These are phyloP conservation scores for Achlya flavicornis DNA, from an alignment of 2,888 invertebrate species.

Conservation along the genomic window DNA sequence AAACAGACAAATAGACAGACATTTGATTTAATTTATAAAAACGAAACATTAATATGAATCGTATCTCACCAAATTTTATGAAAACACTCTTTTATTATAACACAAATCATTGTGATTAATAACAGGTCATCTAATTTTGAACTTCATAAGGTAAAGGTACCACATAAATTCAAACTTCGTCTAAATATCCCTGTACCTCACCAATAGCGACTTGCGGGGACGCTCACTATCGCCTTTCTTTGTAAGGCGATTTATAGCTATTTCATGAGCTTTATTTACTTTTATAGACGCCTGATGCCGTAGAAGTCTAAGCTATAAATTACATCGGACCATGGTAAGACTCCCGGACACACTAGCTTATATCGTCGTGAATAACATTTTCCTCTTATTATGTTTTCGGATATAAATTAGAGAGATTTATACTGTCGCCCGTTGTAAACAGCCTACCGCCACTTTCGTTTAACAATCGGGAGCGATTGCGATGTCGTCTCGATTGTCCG, in stretches of 20 bases:
- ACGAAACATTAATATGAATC: too few species aligned
- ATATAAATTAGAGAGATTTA: constrained; percentile 82
- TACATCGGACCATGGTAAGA: constrained; percentile 59
- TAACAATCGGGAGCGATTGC: constrained; percentile 42
- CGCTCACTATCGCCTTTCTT: constrained; percentile 65
- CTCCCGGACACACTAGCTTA: constrained; percentile 64
- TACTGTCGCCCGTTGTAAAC: constrained; percentile 49
- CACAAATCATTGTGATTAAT: constrained; percentile 33
- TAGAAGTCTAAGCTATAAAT: constrained; percentile 76
- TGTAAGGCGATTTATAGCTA: constrained; percentile 75
- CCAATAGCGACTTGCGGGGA: constrained; percentile 55
- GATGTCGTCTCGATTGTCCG: constrained; percentile 51
- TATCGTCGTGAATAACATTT: constrained; percentile 73
- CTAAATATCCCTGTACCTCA: constrained; percentile 45
- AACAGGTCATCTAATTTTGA: constrained; percentile 50
- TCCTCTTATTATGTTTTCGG: constrained; percentile 80
- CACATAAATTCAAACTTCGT: constrained; percentile 53
- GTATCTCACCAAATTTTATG: too few species aligned
- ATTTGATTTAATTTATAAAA: too few species aligned
- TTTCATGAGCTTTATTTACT: constrained; percentile 82
- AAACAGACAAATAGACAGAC: too few species aligned
- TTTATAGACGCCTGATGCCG: constrained; percentile 71
- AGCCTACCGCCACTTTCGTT: constrained; percentile 51
- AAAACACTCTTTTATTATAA: too few species aligned
- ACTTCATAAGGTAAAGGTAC: constrained; percentile 36